Evolutionary conservation across 1,140 invertebrate species (phyloP).

Genomic region (Ceratosolen fusciceps): DNA sequence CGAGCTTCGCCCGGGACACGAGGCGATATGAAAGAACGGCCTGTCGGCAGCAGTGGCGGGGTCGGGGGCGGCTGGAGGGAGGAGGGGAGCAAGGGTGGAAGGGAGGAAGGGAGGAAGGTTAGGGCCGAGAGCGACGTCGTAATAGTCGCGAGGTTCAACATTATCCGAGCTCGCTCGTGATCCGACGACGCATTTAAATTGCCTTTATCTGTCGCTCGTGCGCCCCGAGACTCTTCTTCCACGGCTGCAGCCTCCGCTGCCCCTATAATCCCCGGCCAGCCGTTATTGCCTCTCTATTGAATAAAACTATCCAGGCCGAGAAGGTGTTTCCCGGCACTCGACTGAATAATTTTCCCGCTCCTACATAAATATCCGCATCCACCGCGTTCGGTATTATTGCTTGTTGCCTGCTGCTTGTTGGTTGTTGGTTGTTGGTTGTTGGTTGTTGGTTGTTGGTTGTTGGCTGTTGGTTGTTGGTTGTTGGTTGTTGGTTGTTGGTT

Average conservation of each 20-base stretch:
- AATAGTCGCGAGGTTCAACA: conserved; percentile 60
- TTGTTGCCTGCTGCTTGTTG: too few species aligned
- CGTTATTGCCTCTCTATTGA: not conserved
- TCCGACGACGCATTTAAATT: conserved; percentile 64
- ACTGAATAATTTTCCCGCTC: too few species aligned
- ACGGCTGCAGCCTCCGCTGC: not conserved
- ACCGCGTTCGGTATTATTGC: too few species aligned
- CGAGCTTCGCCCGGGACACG: conserved; percentile 26
- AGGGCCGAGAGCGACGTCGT: conserved; percentile 56
- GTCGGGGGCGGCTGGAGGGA: conserved; percentile 47
- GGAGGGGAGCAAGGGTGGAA: conserved; percentile 44
- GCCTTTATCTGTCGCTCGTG: conserved; percentile 51
- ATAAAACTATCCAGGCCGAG: too few species aligned
- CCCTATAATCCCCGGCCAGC: not conserved
- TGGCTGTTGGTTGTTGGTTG: too few species aligned
- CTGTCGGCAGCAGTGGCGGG: too few species aligned
- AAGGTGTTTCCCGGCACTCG: too few species aligned
- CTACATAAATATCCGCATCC: too few species aligned
- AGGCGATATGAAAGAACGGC: conserved; percentile 22
- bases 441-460: too few species aligned
- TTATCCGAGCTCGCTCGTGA: conserved; percentile 56
- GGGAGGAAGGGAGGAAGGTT: conserved; percentile 51
- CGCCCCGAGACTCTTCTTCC: conserved; percentile 24
- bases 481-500: too few species aligned
- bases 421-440: too few species aligned